These are phyloP conservation scores for Coenonympha glycerion DNA, from an alignment of 2,888 invertebrate species.

Conservation along the genomic window DNA sequence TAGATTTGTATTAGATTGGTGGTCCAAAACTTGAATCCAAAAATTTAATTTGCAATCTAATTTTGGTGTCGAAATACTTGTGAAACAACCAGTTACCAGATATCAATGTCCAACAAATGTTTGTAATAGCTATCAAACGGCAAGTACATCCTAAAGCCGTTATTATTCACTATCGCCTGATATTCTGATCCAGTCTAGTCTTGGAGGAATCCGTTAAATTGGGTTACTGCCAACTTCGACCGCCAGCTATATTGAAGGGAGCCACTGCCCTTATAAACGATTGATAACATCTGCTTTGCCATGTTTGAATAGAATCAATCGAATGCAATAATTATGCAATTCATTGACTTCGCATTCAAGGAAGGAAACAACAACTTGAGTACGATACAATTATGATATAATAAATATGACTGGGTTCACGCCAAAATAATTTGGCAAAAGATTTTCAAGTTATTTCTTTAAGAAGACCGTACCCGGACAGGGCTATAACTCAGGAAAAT, in stretches of 20 bases:
- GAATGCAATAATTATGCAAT: slow-evolving; percentile 24
- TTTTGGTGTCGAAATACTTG: background rate
- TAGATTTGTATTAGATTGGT: no score
- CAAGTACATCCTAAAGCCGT: slow-evolving; percentile 5
- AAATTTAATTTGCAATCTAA: background rate
- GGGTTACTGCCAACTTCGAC: slow-evolving; percentile 51
- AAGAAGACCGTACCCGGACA: slow-evolving; percentile 13
- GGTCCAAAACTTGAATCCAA: background rate
- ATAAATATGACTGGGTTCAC: slow-evolving; percentile 35
- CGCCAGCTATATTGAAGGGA: slow-evolving; percentile 57
- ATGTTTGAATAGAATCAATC: slow-evolving; percentile 33
- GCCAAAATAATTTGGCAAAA: slow-evolving; percentile 46
- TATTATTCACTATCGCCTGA: slow-evolving; percentile 13
- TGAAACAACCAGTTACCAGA: background rate
- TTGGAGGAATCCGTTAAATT: slow-evolving; percentile 51
- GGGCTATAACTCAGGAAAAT: slow-evolving; percentile 10
- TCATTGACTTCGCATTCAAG: slow-evolving; percentile 7
- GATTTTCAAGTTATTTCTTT: slow-evolving; percentile 37
- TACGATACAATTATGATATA: slow-evolving; percentile 28
- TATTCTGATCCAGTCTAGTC: slow-evolving; percentile 38
- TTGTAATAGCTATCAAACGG: background rate
- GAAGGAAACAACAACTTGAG: slow-evolving; percentile 39
- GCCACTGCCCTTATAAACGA: slow-evolving; percentile 45
- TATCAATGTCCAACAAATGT: background rate
- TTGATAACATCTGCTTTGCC: slow-evolving; percentile 43